Base-by-base conservation (phyloP, 2,797 vertebrate species). In the Pseudomugil gertrudae region DNA sequence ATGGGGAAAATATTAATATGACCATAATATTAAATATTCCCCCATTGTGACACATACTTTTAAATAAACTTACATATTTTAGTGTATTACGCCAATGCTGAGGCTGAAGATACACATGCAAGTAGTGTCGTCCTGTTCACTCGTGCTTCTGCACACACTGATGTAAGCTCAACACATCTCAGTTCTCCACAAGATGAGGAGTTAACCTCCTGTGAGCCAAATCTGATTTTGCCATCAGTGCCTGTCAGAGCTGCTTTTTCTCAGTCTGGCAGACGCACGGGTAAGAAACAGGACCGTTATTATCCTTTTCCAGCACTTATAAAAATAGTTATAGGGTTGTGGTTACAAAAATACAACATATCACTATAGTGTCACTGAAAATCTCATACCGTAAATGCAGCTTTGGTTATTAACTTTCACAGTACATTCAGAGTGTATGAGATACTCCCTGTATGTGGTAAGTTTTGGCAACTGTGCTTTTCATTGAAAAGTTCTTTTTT, bases 151-250 rank as follows among this genome's bases (percentile, higher is more conserved):
- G 13, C 74, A 62, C 70, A 78, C 62, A 47, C 69, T 65, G 66
- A 67, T 58, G 80, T 79, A 68, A 74, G 75, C 21, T 67, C 50
- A 76, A 79, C 70, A 77, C 77, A 61, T 78, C 60, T 64, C 27
- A n/a, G 40, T 43, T 74, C 66, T 69, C 68, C 63, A 64, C 50
- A 51, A 72, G 63, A 81, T 81, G 83, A 89, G 67, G 78, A 89
- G 84, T 82, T 80, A 85, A 77, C 74, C 73, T 82, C 78, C 79
- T 66, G 70, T 0, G 38, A 74, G 79, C 57, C 29, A 33, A 77
- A 74, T 85, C 84, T 89, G 84, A 90, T 87, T 89, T 91, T 83
- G 62, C 78, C 85, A 89, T 90, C 83, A 88, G 74, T 69, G 63
- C 69, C 66, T 71, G 81, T 80, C 77, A 70, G 72, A 72, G 70